Evolutionary conservation across 2,888 invertebrate genomes (phyloP).

Genomic region (Eupithecia pulchellata): DNA sequence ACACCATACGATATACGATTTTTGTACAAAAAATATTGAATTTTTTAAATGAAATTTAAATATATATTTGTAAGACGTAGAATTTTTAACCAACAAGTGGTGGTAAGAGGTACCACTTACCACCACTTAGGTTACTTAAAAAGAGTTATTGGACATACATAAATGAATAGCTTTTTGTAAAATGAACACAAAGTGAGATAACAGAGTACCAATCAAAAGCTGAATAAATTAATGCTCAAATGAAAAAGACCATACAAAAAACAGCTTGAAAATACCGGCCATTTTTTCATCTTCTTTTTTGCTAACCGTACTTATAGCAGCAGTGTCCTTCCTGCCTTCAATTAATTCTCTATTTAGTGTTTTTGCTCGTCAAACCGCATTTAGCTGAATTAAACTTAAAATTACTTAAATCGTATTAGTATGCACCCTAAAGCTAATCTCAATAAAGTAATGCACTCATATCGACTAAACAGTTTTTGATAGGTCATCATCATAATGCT

Average conservation of each 20-base stretch:
- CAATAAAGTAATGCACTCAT: constrained; percentile 18
- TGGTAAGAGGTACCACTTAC: no score
- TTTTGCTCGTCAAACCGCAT: constrained; percentile 61
- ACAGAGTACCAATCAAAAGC: no score
- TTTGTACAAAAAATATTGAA: no score
- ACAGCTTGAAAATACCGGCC: neutral
- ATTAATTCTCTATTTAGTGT: constrained; percentile 74
- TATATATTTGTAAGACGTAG: no score
- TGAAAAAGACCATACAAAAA: neutral
- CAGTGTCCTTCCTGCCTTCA: constrained; percentile 60
- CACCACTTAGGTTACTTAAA: no score
- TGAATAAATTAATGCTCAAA: neutral
- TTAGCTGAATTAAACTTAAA: constrained; percentile 57
- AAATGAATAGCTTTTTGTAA: no score
- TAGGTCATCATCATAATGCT: no score
- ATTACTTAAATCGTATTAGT: constrained; percentile 52
- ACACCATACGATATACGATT: no score
- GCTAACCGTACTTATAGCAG: constrained; percentile 54
- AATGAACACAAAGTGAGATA: no score
- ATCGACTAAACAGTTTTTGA: constrained; percentile 4
- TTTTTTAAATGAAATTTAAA: no score
- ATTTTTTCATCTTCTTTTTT: constrained; percentile 39
- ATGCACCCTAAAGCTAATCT: constrained; percentile 42
- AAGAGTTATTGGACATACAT: no score
- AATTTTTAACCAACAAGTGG: no score